Conservation (phyloP, 2,797 vertebrate genomes). For the Poeciliopsis turneri region DNA sequence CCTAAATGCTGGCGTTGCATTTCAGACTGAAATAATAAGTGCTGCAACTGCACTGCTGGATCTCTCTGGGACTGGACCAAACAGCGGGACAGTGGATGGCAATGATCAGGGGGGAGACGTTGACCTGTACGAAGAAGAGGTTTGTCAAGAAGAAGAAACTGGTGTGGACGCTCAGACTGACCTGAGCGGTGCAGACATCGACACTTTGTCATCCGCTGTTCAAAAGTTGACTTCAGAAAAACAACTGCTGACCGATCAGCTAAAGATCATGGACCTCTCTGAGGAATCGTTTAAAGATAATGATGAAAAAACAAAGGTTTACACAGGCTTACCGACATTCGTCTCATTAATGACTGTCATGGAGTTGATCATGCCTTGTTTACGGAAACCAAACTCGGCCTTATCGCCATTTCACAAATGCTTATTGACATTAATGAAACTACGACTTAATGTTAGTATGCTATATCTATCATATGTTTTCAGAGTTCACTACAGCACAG, state of each 20-base stretch:
- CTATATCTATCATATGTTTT: conserved; percentile 1
- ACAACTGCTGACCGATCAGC: not conserved
- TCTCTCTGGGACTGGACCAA: not conserved
- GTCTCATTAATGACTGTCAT: not conserved
- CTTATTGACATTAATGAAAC: not conserved
- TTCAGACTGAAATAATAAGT: conserved; percentile 5
- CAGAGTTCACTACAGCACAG: conserved; percentile 9
- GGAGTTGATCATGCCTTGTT: not conserved
- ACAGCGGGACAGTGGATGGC: not conserved
- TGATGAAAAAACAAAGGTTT: not conserved
- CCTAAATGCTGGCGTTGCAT: not conserved
- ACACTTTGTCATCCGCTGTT: not conserved
- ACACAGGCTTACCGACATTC: conserved; percentile 1
- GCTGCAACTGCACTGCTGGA: conserved; percentile 7
- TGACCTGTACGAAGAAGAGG: not conserved
- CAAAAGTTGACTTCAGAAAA: not conserved
- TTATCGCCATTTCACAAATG: conserved; percentile 1
- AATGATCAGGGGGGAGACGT: not conserved
- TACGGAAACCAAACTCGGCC: conserved; percentile 1
- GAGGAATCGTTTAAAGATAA: not conserved
- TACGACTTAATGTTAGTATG: not conserved
- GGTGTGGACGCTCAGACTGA: not conserved
- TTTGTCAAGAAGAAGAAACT: not conserved
- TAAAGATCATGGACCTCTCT: conserved; percentile 4
- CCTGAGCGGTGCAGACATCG: not conserved